phyloP scores from a whole-genome alignment of 2,113 vertebrate species.

The Psettodes erumei region DNA sequence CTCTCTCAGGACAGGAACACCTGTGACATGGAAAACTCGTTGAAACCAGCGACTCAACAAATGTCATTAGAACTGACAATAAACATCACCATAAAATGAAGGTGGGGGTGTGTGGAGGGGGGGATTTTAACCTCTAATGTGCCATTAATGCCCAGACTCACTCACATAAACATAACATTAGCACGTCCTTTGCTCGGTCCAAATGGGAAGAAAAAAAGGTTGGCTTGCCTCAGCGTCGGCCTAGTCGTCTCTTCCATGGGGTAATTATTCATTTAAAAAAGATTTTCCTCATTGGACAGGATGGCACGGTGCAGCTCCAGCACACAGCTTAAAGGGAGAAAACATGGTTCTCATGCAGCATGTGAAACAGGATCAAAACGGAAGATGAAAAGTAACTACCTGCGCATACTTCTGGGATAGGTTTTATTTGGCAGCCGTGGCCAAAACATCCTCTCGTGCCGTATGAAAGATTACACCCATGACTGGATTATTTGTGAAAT shows the following conservation, averaged over 20 bases:
- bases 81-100: slow-evolving; percentile 43
- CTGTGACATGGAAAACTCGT: slow-evolving; percentile 55
- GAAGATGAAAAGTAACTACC: slow-evolving; percentile 23
- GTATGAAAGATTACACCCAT: background rate
- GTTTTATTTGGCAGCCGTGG: background rate
- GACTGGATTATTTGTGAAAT: slow-evolving; percentile 2
- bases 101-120: background rate
- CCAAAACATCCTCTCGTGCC: slow-evolving; percentile 22
- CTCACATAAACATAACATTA: slow-evolving; percentile 52
- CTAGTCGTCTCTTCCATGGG: slow-evolving; percentile 33
- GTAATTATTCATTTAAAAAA: slow-evolving; percentile 69
- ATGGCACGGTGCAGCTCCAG: slow-evolving; percentile 14
- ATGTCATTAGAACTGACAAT: slow-evolving; percentile 40
- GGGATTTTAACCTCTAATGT: slow-evolving; percentile 40
- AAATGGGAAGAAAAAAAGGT: slow-evolving; percentile 20
- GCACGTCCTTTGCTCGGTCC: background rate
- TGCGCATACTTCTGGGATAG: background rate
- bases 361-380: slow-evolving; percentile 15
- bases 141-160: slow-evolving; percentile 60
- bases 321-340: slow-evolving; percentile 28
- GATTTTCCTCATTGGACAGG: slow-evolving; percentile 59
- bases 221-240: slow-evolving; percentile 15
- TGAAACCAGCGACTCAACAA: slow-evolving; percentile 41
- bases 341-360: slow-evolving; percentile 27
- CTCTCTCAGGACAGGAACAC: slow-evolving; percentile 45